Evolutionary conservation across 2,113 vertebrate species (phyloP).

Genomic region (Apaloderma vittatum): DNA sequence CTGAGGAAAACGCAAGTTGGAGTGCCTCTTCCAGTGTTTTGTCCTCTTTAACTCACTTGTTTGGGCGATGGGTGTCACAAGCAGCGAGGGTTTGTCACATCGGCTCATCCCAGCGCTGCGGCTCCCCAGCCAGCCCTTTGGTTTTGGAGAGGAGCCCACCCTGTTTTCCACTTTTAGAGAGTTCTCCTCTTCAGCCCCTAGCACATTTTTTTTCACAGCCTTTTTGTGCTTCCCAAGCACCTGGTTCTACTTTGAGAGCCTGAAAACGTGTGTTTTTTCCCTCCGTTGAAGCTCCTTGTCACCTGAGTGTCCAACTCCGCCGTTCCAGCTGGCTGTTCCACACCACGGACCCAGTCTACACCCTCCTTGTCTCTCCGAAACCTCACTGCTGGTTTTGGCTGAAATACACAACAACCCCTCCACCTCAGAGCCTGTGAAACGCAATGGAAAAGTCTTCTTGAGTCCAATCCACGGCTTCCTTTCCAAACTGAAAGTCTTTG

Average conservation of each 20-base stretch:
- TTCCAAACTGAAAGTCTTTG: constrained; percentile 21
- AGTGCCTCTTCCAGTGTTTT: no score
- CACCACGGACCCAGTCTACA: not conserved
- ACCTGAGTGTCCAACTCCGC: not conserved
- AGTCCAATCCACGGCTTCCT: not conserved
- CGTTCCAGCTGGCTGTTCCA: constrained; percentile 47
- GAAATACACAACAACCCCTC: not conserved
- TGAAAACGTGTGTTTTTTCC: not conserved
- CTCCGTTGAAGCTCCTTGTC: not conserved
- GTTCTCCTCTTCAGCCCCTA: not conserved
- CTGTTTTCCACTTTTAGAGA: not conserved
- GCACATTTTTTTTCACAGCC: not conserved
- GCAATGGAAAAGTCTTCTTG: constrained; percentile 44
- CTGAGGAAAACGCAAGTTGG: no score
- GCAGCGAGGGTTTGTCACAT: not conserved
- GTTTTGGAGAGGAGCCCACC: not conserved
- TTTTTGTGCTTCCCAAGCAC: not conserved
- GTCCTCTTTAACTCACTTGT: not conserved
- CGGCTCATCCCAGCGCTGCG: not conserved
- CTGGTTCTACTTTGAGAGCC: not conserved
- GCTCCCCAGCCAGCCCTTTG: not conserved
- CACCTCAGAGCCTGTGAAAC: not conserved
- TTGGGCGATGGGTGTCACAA: not conserved
- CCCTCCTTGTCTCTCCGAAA: not conserved
- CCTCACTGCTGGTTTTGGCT: constrained; percentile 5